Percentiles rank a stretch among this genome's conserved stretches.
These are phyloP conservation scores for Marisa cornuarietis DNA, from an alignment of 1,140 invertebrate species.

Conservation along the genomic window DNA sequence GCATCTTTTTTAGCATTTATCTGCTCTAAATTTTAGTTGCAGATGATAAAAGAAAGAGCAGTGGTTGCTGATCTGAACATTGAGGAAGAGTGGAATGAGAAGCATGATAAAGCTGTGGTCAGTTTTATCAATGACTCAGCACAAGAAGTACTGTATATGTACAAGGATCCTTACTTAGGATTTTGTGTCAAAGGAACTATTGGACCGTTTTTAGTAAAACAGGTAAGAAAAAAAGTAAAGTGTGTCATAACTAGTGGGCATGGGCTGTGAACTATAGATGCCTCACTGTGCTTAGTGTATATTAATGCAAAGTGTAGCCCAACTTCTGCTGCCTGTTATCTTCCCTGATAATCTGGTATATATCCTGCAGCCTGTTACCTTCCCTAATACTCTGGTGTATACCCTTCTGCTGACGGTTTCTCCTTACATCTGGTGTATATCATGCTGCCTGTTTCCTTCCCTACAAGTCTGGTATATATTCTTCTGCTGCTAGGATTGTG, in stretches of 20 bases:
- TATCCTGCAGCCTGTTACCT: too few relatives aligned
- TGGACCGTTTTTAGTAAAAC: constrained; percentile 49
- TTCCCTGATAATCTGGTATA: background rate
- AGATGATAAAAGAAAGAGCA: too few relatives aligned
- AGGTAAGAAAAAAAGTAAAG: background rate
- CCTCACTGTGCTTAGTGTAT: background rate
- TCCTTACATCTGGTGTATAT: background rate
- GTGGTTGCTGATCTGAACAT: too few relatives aligned
- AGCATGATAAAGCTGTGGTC: constrained; percentile 47
- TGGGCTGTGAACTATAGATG: too few relatives aligned
- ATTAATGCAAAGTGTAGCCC: too few relatives aligned
- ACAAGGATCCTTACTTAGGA: constrained; percentile 54
- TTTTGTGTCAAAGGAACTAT: constrained; percentile 53
- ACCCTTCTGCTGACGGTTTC: background rate
- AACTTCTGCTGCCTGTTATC: too few relatives aligned
- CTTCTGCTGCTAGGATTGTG: too few relatives aligned
- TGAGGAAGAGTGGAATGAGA: constrained; percentile 45
- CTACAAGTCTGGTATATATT: too few relatives aligned
- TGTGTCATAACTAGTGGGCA: background rate
- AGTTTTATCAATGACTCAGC: constrained; percentile 49
- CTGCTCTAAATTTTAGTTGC: too few relatives aligned
- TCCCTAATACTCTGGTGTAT: background rate
- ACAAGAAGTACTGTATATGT: constrained; percentile 52
- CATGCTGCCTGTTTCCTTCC: too few relatives aligned
- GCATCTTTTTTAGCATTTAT: too few relatives aligned